These are phyloP conservation scores for Astropecten irregularis DNA, from an alignment of 53 echinoderm and acorn worm genomes.

Conservation along the genomic window DNA sequence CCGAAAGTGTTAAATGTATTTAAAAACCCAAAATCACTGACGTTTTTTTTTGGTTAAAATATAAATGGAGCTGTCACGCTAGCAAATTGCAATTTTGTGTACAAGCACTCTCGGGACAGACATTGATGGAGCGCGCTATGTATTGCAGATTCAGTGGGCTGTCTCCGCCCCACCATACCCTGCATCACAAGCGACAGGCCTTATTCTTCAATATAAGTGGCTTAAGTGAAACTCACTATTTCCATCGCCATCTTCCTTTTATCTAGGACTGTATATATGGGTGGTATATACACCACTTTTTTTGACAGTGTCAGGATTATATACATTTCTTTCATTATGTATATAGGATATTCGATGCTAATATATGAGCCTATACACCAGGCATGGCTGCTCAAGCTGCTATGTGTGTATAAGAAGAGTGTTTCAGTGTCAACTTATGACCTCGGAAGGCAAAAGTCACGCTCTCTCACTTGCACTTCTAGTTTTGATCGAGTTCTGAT, in stretches of 20 bases:
- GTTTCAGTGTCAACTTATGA: too few species aligned
- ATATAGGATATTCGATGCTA: too few species aligned
- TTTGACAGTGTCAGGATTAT: too few species aligned
- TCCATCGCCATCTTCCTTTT: constrained; percentile 4
- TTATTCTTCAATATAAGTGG: constrained; percentile 60
- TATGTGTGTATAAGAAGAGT: too few species aligned
- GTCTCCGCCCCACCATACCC: neutral
- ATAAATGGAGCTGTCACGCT: constrained; percentile 52
- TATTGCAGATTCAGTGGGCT: constrained; percentile 42
- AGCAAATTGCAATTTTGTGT: constrained; percentile 58
- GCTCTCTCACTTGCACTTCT: neutral
- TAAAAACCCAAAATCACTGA: constrained; percentile 47
- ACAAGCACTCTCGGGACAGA: constrained; percentile 31
- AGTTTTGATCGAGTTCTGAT: neutral
- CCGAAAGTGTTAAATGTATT: constrained; percentile 60
- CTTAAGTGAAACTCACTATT: constrained; percentile 42
- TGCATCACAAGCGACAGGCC: constrained; percentile 55
- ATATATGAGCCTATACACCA: too few species aligned
- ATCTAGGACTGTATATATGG: too few species aligned
- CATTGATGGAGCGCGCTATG: constrained; percentile 41
- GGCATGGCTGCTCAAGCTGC: too few species aligned
- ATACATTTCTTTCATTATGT: too few species aligned
- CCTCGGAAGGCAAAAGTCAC: neutral
- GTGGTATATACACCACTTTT: too few species aligned
- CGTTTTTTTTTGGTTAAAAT: constrained; percentile 62